phyloP scores from a whole-genome alignment of 2,888 invertebrate genomes.

The Ichneumoninae sp. region DNA sequence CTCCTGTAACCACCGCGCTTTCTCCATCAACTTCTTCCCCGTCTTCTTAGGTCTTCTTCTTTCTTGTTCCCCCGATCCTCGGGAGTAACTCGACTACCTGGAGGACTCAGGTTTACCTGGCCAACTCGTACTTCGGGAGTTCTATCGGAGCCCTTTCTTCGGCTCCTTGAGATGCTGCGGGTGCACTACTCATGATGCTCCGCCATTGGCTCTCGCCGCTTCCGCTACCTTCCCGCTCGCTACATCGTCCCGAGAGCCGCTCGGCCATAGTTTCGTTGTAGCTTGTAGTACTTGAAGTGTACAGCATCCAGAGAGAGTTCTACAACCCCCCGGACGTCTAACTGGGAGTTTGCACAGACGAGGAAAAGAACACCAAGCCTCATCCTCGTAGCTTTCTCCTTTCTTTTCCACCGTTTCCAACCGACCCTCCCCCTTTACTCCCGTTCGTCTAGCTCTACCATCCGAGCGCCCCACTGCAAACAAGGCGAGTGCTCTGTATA shows the following conservation, averaged over 20 bases:
- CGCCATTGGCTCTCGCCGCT: conserved; percentile 7
- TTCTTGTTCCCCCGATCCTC: neutral
- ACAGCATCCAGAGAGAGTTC: neutral
- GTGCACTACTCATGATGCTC: conserved; percentile 12
- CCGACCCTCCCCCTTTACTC: conserved; percentile 26
- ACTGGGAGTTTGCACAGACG: conserved; percentile 64
- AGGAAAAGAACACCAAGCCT: conserved; percentile 58
- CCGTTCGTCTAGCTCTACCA: conserved; percentile 36
- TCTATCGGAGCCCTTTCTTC: conserved; percentile 3
- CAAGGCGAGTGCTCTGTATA: conserved; percentile 73
- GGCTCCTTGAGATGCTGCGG: neutral
- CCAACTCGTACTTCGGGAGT: neutral
- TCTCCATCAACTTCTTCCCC: conserved; percentile 4
- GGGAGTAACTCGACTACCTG: conserved; percentile 11
- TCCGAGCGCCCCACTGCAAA: conserved; percentile 66
- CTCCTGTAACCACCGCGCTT: conserved; percentile 8
- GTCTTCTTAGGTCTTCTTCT: neutral
- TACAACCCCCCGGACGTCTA: conserved; percentile 37
- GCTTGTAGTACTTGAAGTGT: conserved; percentile 4
- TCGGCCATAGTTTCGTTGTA: neutral
- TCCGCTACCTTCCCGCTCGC: neutral
- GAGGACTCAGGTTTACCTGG: conserved; percentile 6
- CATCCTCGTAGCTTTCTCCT: conserved; percentile 3
- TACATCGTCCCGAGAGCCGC: neutral
- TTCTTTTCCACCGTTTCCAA: conserved; percentile 4